Evolutionary conservation across 2,113 vertebrate species (phyloP), one percentile per base, ranked within the genome.

Genomic region (Phyllopteryx taeniolatus): DNA sequence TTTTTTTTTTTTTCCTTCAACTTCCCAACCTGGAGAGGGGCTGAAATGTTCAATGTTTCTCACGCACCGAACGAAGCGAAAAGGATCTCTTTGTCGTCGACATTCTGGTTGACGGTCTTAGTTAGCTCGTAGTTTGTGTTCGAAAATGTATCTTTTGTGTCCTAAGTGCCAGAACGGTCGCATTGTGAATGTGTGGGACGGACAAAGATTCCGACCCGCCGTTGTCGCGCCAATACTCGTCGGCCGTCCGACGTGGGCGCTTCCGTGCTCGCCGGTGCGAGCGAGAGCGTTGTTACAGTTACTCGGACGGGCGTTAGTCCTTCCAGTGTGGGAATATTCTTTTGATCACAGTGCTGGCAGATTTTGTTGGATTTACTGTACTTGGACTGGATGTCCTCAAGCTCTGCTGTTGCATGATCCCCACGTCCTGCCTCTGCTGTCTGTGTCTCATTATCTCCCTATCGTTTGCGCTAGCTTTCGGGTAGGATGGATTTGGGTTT

Each of bases 281-380:
- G 66, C 61, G 60, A 78, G 61, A 78, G 57, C 6, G 68, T 51
- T 72, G 71, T 80, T 82, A 49, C 76, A n/a, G 75, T 72, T 68
- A 51, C 65, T 79, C 72, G 83, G 83, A 84, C 70, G 71, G 35
- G 35, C 35, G 35, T 6, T 39, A 65, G 68, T 77, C 69, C 3
- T 73, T 75, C 77, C 79, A 60, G 77, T 85, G 65, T 85, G 82
- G 82, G 83, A 87, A 83, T 79, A 79, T 76, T 75, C 75, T 80
- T 85, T 83, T 84, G 84, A 81, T 83, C 49, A 53, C 65, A 68
- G 68, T 70, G 57, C 80, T 79, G 70, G 69, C 74, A 86, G 84
- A 82, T 84, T 84, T 83, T 77, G 76, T 74, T 79, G 81, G 86
- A 87, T 90, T 90, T 86, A 84, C 83, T 89, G 77, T 90, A 77